Percentiles rank a stretch among this genome's conserved stretches.
These are phyloP conservation scores for Carassius gibelio DNA, from an alignment of 2,113 vertebrate species.

Conservation along the genomic window DNA sequence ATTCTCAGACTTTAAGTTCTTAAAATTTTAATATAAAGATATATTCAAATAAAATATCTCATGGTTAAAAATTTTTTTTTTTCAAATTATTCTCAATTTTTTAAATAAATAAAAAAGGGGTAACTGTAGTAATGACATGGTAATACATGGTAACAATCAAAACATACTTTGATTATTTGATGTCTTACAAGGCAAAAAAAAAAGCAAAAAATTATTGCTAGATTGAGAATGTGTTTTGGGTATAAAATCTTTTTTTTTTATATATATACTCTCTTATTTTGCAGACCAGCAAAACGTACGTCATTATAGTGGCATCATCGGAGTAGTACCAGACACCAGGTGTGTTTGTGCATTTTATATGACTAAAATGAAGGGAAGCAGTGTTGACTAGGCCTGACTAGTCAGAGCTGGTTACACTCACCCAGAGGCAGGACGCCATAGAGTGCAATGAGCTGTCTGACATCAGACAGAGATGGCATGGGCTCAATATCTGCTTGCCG, in stretches of 20 bases:
- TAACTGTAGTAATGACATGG: background rate
- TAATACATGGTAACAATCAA: background rate
- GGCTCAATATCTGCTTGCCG: conserved; percentile 73
- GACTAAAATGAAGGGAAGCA: conserved; percentile 9
- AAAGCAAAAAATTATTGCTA: no score
- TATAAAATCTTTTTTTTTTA: background rate
- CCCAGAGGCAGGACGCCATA: conserved; percentile 84
- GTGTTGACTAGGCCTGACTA: conserved; percentile 19
- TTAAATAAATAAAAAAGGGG: background rate
- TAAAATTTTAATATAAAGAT: background rate
- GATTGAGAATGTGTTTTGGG: background rate
- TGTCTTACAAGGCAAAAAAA: no score
- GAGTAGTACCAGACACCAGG: background rate
- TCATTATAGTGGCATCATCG: background rate
- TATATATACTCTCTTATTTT: background rate
- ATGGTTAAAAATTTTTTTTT: background rate
- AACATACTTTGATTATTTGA: background rate
- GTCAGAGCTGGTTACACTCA: conserved; percentile 62
- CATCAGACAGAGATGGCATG: conserved; percentile 79
- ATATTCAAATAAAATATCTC: background rate
- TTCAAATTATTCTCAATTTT: background rate
- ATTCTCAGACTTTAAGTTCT: background rate
- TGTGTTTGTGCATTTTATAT: background rate
- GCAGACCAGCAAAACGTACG: background rate
- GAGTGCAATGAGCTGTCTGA: conserved; percentile 80